Evolutionary conservation across 2,113 vertebrate genomes (phyloP), one percentile per base, ranked within the genome.

Genomic region (Brevimyrus niger): DNA sequence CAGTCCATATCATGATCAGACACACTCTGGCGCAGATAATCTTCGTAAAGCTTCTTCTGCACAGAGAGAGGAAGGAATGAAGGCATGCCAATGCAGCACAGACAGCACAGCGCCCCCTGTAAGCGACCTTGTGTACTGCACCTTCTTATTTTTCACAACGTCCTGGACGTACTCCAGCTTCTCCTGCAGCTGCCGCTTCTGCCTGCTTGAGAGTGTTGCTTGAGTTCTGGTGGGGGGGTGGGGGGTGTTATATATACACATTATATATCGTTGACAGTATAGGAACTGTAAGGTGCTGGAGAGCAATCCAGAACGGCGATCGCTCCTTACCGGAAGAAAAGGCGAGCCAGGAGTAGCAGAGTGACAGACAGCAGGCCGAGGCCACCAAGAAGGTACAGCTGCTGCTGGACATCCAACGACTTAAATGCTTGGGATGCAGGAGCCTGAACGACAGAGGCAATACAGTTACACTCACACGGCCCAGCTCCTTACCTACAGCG

Each of bases 131-230:
- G 2, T 42, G 15, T 38, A 80, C 17, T 35, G 73, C 92, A 97
- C 97, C 96, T 97, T 96, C 93, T 96, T 96, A 88, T 90, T 92
- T 88, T 95, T 95, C 69, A 96, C 95, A 89, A 96, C 95, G 3
- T 96, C 96, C 90, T 94, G 93, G 10, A 97, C 90, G 10, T 96
- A 97, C 23, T 95, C 94, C 76, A 95, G 93, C 90, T 96, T 96
- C 90, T 96, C 95, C 88, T 95, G 95, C 80, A 97, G 92, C 53
- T 96, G 96, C 69, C 94, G 93, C 83, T 96, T 96, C 93, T 97
- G 96, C 90, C 96, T 95, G 89, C 96, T 94, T 89, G 15, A 89
- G 61, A 87, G 50, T 48, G 58, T 82, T 9, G 27, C 9, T 31
- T 15, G 73, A 53, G 83, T 27, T n/a, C 46, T 50, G 23, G 46